Base-by-base conservation (phyloP, 2,888 invertebrate genomes). In the Brachypterus glaber region DNA sequence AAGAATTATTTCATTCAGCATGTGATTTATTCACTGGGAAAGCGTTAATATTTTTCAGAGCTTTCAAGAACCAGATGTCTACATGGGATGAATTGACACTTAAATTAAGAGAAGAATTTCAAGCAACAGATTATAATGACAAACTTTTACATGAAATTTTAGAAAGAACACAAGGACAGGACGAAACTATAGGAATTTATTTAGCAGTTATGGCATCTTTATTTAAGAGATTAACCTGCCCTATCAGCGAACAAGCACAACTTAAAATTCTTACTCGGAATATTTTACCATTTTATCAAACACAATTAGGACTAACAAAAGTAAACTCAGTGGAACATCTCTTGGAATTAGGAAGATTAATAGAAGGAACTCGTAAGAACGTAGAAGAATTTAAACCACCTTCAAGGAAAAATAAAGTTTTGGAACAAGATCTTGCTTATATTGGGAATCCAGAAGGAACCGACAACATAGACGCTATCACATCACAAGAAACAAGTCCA, bases 101-200 rank as follows among this genome's bases (percentile, higher is more conserved):
- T 8, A 7, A 7, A 29, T 29, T 29, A 12, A 29, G n/a, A 29
- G 29, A 35, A n/a, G 35, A 35, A 17, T 35, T 25, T 29, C 35
- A 30, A 29, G 21, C 29, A 2, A 14, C 35, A 11, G 24, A 25
- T 12, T 39, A 24, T 29, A 16, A 39, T 9, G 35, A 39, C 17
- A 39, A 39, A 30, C 30, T 35, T 24, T 25, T 33, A 11, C 24
- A 30, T 21, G 34, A 39, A 16, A 39, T 39, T 1, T 30, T 25
- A 24, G 7, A 16, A 12, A 34, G 27, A 15, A n/a, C 34, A 17
- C 40, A 37, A 27, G 35, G 30, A 11, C 2, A 11, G 18, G 30
- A 39, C 8, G 35, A 39, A n/a, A 30, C 36, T 1, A 44, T 44
- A 4, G 44, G 37, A 9, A 33, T 44, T 3, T 41, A 44, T 17